Conservation (phyloP, 1,140 invertebrate genomes). For the Drosophila ironensis region DNA sequence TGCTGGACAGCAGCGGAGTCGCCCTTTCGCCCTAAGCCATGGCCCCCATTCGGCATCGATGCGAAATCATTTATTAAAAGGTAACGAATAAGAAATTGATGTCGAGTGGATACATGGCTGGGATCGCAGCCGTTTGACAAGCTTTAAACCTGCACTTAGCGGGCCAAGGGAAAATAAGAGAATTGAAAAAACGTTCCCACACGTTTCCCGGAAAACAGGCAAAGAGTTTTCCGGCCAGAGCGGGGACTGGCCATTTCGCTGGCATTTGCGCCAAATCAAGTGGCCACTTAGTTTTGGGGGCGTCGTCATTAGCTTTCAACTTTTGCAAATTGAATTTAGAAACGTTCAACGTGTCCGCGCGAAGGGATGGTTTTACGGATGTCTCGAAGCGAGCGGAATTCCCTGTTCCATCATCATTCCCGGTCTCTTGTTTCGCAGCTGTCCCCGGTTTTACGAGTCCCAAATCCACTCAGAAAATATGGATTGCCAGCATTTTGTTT, state of each 20-base stretch:
- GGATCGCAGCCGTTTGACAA: slow-evolving; percentile 29
- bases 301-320: slow-evolving; percentile 66
- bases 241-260: slow-evolving; percentile 1
- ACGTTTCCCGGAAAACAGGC: neutral
- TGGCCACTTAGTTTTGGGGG: slow-evolving; percentile 58
- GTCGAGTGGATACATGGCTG: neutral
- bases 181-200: too few species aligned
- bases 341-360: slow-evolving; percentile 48
- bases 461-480: too few species aligned
- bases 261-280: slow-evolving; percentile 46
- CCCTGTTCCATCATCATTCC: neutral
- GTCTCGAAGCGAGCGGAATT: neutral
- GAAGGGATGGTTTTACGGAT: neutral
- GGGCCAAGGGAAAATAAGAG: neutral
- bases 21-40: too few species aligned
- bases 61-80: slow-evolving; percentile 18
- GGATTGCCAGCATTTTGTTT: too few species aligned
- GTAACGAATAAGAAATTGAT: slow-evolving; percentile 11
- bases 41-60: neutral
- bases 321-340: slow-evolving; percentile 68
- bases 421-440: neutral
- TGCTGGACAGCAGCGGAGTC: too few species aligned
- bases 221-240: neutral
- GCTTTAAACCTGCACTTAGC: slow-evolving; percentile 40
- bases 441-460: too few species aligned